phyloP scores from a whole-genome alignment of 1,140 invertebrate species.

The Sipha flava region DNA sequence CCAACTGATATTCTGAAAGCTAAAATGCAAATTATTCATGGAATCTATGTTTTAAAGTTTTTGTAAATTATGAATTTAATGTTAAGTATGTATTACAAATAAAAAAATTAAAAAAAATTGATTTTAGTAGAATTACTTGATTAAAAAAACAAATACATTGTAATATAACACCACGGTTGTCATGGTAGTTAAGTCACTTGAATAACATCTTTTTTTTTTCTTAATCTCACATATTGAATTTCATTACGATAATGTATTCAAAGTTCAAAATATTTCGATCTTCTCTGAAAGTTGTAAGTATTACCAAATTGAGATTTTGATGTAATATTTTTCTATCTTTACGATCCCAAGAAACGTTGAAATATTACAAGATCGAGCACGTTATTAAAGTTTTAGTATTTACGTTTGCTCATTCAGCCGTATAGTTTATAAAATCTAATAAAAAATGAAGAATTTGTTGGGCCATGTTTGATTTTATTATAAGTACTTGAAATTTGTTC shows the following conservation, averaged over 20 bases:
- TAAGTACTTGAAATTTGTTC: not conserved
- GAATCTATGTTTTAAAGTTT: not conserved
- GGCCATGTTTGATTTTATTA: not conserved
- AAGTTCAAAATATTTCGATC: not conserved
- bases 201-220: not conserved
- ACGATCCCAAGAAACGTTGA: not conserved
- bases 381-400: not conserved
- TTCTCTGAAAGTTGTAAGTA: not conserved
- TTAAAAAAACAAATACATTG: not conserved
- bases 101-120: not conserved
- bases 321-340: not conserved
- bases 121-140: not conserved
- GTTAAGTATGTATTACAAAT: not conserved
- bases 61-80: not conserved
- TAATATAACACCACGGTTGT: not conserved
- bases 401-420: not conserved
- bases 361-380: not conserved
- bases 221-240: conserved; percentile 10
- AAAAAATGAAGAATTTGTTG: not conserved
- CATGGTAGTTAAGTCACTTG: not conserved
- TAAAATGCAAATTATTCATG: not conserved
- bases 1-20: not conserved
- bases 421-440: not conserved
- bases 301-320: not conserved
- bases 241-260: conserved; percentile 8